A percentile compares a stretch with the other conserved stretches of the same genome.
These are phyloP conservation scores for Parthenolecanium corni DNA, from an alignment of 2,888 invertebrate genomes.

Conservation along the genomic window DNA sequence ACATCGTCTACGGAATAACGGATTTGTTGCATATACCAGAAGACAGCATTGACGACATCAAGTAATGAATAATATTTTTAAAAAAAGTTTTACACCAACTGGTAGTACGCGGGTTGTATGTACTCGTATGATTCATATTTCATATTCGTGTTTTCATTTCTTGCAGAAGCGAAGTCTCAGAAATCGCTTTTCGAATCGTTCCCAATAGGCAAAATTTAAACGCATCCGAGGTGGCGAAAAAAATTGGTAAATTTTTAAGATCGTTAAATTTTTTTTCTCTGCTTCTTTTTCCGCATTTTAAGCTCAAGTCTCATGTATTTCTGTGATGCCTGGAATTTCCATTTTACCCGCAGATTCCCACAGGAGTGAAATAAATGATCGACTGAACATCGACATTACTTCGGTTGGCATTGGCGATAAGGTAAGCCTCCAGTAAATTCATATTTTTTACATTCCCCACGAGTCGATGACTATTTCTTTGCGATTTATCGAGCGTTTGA, in stretches of 20 bases:
- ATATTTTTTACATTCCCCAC: neutral
- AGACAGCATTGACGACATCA: conserved; percentile 16
- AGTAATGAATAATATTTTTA: conserved; percentile 11
- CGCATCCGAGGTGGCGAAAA: conserved; percentile 53
- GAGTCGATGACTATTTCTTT: no score
- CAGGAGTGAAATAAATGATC: conserved; percentile 45
- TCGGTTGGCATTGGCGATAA: conserved; percentile 69
- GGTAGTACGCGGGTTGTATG: neutral
- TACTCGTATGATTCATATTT: no score
- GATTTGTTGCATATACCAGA: neutral
- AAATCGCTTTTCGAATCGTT: conserved; percentile 27
- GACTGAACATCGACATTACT: conserved; percentile 56
- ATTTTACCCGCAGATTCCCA: conserved; percentile 42
- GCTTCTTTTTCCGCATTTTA: neutral
- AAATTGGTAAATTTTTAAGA: conserved; percentile 38
- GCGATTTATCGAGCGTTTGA: no score
- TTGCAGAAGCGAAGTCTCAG: conserved; percentile 37
- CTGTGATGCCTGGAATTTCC: neutral
- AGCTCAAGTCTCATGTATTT: neutral
- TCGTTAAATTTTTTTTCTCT: neutral
- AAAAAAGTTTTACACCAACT: neutral
- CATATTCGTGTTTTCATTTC: conserved; percentile 1
- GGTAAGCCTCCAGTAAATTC: no score
- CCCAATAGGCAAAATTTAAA: conserved; percentile 49
- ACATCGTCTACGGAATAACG: neutral